Evolutionary conservation across 2,797 vertebrate genomes (phyloP).

Genomic region (Clarias platycephalus): DNA sequence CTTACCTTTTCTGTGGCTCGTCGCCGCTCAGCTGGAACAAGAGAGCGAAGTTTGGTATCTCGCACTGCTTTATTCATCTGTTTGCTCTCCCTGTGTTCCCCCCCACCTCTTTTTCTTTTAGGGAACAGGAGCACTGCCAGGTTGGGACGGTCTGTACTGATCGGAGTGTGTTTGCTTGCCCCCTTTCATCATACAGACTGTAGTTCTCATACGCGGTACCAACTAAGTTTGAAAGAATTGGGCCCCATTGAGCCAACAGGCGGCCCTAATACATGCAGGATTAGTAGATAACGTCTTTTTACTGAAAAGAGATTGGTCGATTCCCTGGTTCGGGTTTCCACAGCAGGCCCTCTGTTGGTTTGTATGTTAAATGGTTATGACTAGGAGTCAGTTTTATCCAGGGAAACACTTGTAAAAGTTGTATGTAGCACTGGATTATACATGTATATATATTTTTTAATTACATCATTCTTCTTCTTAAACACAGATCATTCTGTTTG

Average conservation of each 20-base stretch:
- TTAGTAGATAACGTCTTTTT: background rate
- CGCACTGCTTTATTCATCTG: constrained; percentile 38
- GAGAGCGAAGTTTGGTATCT: constrained; percentile 25
- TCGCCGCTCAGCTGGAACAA: constrained; percentile 11
- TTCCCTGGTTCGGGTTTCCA: background rate
- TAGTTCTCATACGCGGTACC: background rate
- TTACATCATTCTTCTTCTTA: no score
- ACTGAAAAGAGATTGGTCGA: background rate
- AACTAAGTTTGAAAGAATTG: no score
- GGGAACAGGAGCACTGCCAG: constrained; percentile 46
- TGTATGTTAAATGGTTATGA: background rate
- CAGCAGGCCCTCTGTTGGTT: background rate
- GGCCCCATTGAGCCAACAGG: background rate
- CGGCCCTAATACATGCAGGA: background rate
- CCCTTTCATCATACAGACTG: background rate
- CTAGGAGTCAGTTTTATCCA: background rate
- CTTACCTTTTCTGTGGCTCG: constrained; percentile 5
- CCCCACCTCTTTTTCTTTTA: constrained; percentile 25
- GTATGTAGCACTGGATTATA: no score
- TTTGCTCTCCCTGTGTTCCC: constrained; percentile 10
- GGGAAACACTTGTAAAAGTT: no score
- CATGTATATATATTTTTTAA: no score
- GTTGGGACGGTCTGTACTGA: constrained; percentile 48
- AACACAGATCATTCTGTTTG: background rate
- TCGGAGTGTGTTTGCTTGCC: constrained; percentile 36